Base-by-base conservation (phyloP, 1,140 invertebrate species). In the Teleogryllus occipitalis region DNA sequence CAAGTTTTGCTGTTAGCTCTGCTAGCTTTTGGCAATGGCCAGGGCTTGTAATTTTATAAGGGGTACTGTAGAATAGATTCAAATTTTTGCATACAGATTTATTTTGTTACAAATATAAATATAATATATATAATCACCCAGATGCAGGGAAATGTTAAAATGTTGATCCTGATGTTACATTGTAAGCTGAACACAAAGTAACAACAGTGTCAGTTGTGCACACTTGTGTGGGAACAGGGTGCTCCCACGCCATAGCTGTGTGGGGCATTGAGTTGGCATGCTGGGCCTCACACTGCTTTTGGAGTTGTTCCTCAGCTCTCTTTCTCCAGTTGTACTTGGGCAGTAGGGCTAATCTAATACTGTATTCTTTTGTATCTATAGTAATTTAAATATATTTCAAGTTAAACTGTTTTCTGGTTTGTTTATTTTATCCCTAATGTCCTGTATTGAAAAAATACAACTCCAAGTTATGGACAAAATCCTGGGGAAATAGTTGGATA, bases 71-170 rank as follows among this genome's bases (percentile, higher is more conserved):
- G 54, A 65, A 7, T 65, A 65, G 54, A 14, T 65, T 65, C 10
- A 65, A 65, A 65, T 65, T 65, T 65, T 65, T 65, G 54, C 54
- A 65, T 65, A 65, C 54, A 65, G 54, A 65, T 65, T 65, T 65
- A 65, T 65, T 65, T 65, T 65, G 54, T 65, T 65, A 65, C 54
- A 65, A 65, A 65, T 65, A 65, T 65, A 65, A 65, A 65, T 65
- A 65, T 14, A 14, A 65, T 65, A 65, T 65, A 65, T 65, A 65
- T 65, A 65, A 14, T 65, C 54, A 65, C 54, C 54, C 54, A 65
- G 54, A 65, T 65, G 18, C 54, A 65, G 54, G 54, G 54, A 10
- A 65, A 65, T 65, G 54, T 65, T 65, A 65, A 8, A 65, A 14
- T 10, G 54, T 65, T 65, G 18, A 65, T 18, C 10, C 54, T 65